These are phyloP conservation scores for Lepidocyrtoides sp. DNA, from an alignment of 2,888 invertebrate genomes.

Conservation along the genomic window DNA sequence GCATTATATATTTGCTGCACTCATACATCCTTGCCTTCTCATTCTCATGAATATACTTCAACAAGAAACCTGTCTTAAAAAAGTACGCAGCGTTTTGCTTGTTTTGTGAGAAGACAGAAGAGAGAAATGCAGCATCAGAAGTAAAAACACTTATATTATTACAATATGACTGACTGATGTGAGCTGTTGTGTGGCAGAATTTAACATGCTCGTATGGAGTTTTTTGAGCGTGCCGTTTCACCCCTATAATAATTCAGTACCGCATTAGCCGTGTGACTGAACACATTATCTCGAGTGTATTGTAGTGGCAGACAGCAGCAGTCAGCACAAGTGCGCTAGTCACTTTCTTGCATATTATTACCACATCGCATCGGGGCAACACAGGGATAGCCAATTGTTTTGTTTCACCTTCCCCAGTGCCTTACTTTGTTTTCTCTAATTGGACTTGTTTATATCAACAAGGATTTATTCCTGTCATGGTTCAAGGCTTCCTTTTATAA, in stretches of 20 bases:
- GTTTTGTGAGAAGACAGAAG: background rate
- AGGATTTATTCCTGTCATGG: slow-evolving; percentile 50
- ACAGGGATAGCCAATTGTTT: slow-evolving; percentile 34
- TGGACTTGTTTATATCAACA: slow-evolving; percentile 19
- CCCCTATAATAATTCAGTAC: slow-evolving; percentile 74
- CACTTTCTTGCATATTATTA: slow-evolving; percentile 24
- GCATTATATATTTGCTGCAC: background rate
- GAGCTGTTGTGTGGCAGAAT: slow-evolving; percentile 33
- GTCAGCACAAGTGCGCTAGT: background rate
- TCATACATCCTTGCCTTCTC: background rate
- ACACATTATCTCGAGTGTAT: slow-evolving; percentile 61
- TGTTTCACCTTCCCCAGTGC: slow-evolving; percentile 58
- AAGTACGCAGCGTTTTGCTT: background rate
- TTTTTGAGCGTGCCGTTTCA: slow-evolving; percentile 73
- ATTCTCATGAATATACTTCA: background rate
- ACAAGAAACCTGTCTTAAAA: slow-evolving; percentile 54
- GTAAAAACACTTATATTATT: background rate
- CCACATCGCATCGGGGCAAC: slow-evolving; percentile 29
- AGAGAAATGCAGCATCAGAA: background rate
- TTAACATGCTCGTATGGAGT: slow-evolving; percentile 47
- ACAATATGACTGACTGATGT: slow-evolving; percentile 36
- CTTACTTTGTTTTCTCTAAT: slow-evolving; percentile 69
- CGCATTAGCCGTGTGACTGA: slow-evolving; percentile 76
- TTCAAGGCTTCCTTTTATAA: slow-evolving; percentile 11
- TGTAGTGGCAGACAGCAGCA: slow-evolving; percentile 2